Conservation (phyloP, 2,888 invertebrate species). For the Oscheius sp. region DNA sequence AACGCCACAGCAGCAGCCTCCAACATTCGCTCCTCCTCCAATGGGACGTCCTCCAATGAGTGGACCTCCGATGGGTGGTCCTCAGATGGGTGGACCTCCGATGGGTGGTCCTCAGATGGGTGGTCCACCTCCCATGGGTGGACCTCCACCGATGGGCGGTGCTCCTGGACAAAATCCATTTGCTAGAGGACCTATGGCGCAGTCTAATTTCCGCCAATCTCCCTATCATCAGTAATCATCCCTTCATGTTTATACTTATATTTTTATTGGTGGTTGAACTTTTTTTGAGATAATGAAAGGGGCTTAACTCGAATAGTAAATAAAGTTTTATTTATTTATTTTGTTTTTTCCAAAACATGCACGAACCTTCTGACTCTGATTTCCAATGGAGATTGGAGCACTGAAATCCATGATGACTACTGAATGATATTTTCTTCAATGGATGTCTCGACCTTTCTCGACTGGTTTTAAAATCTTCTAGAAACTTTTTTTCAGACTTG, state of each 20-base stretch:
- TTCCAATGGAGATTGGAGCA: too few species aligned
- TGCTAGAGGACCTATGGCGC: conserved; percentile 43
- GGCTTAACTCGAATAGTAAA: too few species aligned
- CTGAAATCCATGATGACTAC: too few species aligned
- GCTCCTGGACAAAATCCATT: conserved; percentile 53
- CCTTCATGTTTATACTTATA: too few species aligned
- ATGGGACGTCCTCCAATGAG: conserved; percentile 19
- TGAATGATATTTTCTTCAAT: too few species aligned
- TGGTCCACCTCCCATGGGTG: conserved; percentile 39
- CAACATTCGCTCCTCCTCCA: conserved; percentile 31
- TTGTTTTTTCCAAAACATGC: background rate
- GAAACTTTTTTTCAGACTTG: too few species aligned
- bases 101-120: conserved; percentile 38
- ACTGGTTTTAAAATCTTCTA: too few species aligned
- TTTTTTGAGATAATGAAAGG: too few species aligned
- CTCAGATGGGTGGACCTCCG: conserved; percentile 37
- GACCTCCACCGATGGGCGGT: conserved; percentile 31
- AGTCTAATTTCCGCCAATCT: conserved; percentile 47
- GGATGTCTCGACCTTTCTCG: too few species aligned
- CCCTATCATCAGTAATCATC: conserved; percentile 53
- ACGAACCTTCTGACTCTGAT: too few species aligned
- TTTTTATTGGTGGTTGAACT: too few species aligned
- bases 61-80: conserved; percentile 22
- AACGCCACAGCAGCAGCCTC: background rate
- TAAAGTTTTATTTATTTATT: too few species aligned